Conservation (phyloP, 1,140 invertebrate genomes). For the Phocides pigmalion region DNA sequence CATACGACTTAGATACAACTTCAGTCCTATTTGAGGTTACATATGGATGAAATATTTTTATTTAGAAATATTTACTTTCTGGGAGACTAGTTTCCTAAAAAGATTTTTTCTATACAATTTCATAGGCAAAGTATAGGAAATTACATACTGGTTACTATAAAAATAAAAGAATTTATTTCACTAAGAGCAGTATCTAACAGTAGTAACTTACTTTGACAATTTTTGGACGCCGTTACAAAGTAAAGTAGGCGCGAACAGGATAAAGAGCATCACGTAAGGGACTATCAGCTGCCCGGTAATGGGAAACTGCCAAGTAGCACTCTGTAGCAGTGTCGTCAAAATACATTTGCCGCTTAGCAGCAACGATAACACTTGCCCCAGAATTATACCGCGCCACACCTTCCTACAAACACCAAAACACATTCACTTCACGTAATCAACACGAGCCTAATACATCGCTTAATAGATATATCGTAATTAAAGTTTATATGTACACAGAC, state of each 20-base stretch:
- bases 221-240: slow-evolving; percentile 88
- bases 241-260: slow-evolving; percentile 90
- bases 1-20: no score
- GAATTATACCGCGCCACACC: slow-evolving; percentile 89
- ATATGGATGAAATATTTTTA: no score
- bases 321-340: slow-evolving; percentile 89
- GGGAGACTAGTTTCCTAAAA: no score
- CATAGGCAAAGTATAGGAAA: no score
- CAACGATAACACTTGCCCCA: slow-evolving; percentile 91
- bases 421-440: slow-evolving; percentile 14
- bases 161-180: no score
- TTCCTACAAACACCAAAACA: slow-evolving; percentile 82
- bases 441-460: not conserved
- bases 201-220: slow-evolving; percentile 87
- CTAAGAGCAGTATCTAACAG: no score
- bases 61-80: no score
- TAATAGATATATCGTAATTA: no score
- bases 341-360: slow-evolving; percentile 90
- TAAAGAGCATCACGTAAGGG: slow-evolving; percentile 90
- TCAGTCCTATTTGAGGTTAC: no score
- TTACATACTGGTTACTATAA: no score
- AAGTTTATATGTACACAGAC: no score
- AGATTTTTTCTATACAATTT: no score
- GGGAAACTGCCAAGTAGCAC: slow-evolving; percentile 87
- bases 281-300: slow-evolving; percentile 92